Base-by-base conservation (phyloP, 1,140 invertebrate species). In the Cotesia glomerata region DNA sequence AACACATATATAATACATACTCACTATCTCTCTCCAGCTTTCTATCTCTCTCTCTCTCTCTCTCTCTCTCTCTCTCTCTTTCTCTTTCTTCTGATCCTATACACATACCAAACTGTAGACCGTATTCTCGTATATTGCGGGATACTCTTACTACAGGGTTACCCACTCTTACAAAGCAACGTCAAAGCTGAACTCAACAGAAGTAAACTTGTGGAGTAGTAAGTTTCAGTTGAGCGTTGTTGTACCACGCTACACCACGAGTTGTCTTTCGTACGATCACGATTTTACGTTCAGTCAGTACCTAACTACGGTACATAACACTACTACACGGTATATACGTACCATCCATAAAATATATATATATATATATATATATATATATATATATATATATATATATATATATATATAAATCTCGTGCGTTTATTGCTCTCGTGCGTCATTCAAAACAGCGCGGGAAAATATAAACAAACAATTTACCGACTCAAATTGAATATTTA, bases 251-350 rank as follows among this genome's bases (percentile, higher is more conserved):
- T 56, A 14, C 8, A 26, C 8, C 45, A 66, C 45, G 52, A 52
- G 16, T 66, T 56, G 54, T 62, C 32, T 68, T 26, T 13, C 56
- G 39, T 45, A 9, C 39, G 39, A 45, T 45, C 39, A 45, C 39
- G 39, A 45, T 45, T 34, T 49, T 16, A 32, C 69, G 34, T 64
- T 76, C 75, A 76, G 75, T 76, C 69, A 59, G 69, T 73, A 74
- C 72, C 75, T 66, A 74, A 74, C 75, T 51, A 51, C 64, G 75
- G 72, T 76, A 74, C 72, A 52, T 54, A 64, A 74, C 45, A 51
- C 51, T 54, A 73, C 58, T 64, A 54, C 39, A 26, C 26, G 35
- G 13, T 64, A 34, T 26, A 64, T 13, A 14, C 34, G 59, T 39
- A n/a, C 5, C 59, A 35, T 49, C 9, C 26, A 26, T 26, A 2